Evolutionary conservation across 2,113 vertebrate species (phyloP), one percentile per base, ranked within the genome.

Genomic region (Puntigrus tetrazona): DNA sequence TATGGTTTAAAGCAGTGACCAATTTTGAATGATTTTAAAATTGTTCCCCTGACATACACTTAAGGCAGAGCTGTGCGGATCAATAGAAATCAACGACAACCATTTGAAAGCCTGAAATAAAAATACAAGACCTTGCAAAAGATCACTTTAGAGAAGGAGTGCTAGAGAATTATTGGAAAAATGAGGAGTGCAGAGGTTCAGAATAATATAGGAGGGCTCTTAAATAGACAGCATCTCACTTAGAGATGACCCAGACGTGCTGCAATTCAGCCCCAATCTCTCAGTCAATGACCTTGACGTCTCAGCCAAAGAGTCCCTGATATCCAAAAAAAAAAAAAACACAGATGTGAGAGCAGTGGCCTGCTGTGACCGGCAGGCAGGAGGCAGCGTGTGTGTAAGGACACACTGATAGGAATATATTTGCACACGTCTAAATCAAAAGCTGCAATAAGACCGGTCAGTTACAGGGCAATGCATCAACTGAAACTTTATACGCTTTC

Each of bases 211-310:
- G 1, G 4, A 79, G 36, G 27, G 55, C 55, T 20, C 55, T 79
- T 79, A 79, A 16, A 27, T 43, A 25, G 55, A 41, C 3, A 0
- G 14, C 22, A 41, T 34, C 52, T 34, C 76, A 61, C 76, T 78
- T 25, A 78, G 36, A 78, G n/a, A 61, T 78, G n/a, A 43, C 36
- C 50, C 77, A 43, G 55, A 20, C n/a, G 16, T 59, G 63, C 5
- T 38, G 67, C 36, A 69, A 43, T 25, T 41, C 55, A 78, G 34
- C 22, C n/a, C 18, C 13, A 78, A 36, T 78, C 52, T 27, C 41
- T 79, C 55, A 61, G 77, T 79, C 77, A 61, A 61, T 27, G 36
- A 79, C 77, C 55, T 79, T 79, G 77, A 57, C 25, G 16, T 61
- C 77, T 79, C 36, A 63, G 55, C 55, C 36, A 79, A 43, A 27